These are phyloP conservation scores for Charadrius vociferus DNA, from an alignment of 2,113 vertebrate species.

Conservation along the genomic window DNA sequence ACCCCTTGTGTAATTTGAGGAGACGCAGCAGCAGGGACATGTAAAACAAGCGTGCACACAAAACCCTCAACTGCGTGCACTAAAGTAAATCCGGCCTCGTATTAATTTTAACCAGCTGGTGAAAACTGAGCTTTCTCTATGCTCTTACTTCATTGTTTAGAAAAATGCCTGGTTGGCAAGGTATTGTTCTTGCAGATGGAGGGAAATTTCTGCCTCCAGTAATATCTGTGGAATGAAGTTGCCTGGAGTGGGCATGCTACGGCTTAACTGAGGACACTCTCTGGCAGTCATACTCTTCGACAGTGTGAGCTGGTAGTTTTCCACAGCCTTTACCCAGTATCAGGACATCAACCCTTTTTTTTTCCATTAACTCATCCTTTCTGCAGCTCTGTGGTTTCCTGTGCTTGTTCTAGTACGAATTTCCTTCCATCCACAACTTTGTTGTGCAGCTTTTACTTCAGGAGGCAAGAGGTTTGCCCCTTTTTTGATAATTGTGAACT, in stretches of 20 bases:
- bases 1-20: not conserved
- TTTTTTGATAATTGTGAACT: not conserved
- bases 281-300: not conserved
- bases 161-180: not conserved
- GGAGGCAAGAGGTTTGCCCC: not conserved
- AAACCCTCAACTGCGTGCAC: not conserved
- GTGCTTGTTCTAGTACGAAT: not conserved
- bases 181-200: not conserved
- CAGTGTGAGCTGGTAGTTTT: not conserved
- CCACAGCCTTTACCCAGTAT: not conserved
- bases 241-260: not conserved
- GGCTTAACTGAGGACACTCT: not conserved
- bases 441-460: not conserved
- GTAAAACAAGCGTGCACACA: not conserved
- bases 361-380: slow-evolving; percentile 42
- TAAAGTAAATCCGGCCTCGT: not conserved
- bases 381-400: slow-evolving; percentile 32
- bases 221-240: not conserved
- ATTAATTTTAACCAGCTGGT: not conserved
- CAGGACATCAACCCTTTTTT: not conserved
- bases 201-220: not conserved
- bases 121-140: not conserved
- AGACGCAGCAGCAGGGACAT: not conserved
- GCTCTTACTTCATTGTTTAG: not conserved
- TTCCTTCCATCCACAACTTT: slow-evolving; percentile 15